A percentile compares a stretch with the other conserved stretches of the same genome.
Conservation (phyloP, 2,797 vertebrate species). For the Spea hammondii region DNA sequence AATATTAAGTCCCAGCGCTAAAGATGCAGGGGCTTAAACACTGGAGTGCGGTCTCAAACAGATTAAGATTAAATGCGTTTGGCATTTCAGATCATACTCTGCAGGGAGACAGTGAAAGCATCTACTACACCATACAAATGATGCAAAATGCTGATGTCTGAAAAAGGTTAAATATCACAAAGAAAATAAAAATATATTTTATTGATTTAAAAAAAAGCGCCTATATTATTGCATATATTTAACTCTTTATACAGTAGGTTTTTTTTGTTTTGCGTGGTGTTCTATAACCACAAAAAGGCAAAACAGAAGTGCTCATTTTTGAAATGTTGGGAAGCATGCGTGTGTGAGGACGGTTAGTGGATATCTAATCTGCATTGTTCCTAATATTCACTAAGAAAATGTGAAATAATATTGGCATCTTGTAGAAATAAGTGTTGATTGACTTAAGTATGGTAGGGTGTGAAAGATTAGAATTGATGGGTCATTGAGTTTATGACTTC, state of each 20-base stretch:
- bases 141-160: conserved; percentile 13
- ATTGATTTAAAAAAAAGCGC: too few relatives aligned
- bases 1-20: conserved; percentile 24
- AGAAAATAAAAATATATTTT: too few relatives aligned
- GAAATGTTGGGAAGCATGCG: background rate
- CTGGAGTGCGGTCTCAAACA: conserved; percentile 26
- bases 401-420: background rate
- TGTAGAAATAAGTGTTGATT: background rate
- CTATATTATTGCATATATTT: too few relatives aligned
- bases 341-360: background rate
- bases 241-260: too few relatives aligned
- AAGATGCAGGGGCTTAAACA: conserved; percentile 12
- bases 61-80: conserved; percentile 23
- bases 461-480: background rate
- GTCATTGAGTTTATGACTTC: background rate
- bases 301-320: too few relatives aligned
- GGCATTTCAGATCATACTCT: conserved; percentile 19
- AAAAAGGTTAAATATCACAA: too few relatives aligned
- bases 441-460: background rate
- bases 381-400: background rate
- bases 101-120: conserved; percentile 12
- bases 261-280: too few relatives aligned
- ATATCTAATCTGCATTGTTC: background rate
- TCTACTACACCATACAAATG: conserved; percentile 22
- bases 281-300: too few relatives aligned